phyloP scores from a whole-genome alignment of 2,113 vertebrate genomes.

The Scatophagus argus region DNA sequence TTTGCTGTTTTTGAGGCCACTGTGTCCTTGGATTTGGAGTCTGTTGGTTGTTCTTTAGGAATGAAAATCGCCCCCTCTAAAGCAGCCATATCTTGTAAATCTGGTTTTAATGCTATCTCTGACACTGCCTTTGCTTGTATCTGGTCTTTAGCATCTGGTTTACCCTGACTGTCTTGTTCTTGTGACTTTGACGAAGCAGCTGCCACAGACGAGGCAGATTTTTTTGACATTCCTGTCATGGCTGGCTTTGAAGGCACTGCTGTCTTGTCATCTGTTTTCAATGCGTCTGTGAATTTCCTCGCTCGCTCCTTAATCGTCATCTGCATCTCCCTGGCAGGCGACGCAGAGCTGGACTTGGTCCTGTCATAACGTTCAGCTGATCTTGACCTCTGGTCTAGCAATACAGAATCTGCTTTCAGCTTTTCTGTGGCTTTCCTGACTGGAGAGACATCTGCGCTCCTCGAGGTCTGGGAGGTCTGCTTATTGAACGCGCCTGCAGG shows the following conservation, averaged over 20 bases:
- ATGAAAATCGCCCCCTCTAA: conserved; percentile 1
- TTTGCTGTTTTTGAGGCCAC: conserved; percentile 20
- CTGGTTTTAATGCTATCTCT: conserved; percentile 59
- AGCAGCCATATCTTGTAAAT: conserved; percentile 41
- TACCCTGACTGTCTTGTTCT: conserved; percentile 69
- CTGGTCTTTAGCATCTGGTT: conserved; percentile 59
- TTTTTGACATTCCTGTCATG: conserved; percentile 47
- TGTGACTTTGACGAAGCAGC: conserved; percentile 17
- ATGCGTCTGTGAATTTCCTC: conserved; percentile 49
- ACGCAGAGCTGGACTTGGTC: conserved; percentile 31
- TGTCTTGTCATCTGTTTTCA: background rate
- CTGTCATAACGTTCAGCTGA: conserved; percentile 44
- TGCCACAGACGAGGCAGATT: conserved; percentile 12
- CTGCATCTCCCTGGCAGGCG: conserved; percentile 20
- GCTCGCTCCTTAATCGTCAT: conserved; percentile 67
- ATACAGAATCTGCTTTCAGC: conserved; percentile 25
- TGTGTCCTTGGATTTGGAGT: conserved; percentile 33
- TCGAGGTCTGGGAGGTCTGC: conserved; percentile 23
- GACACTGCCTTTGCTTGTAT: conserved; percentile 14
- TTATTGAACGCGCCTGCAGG: background rate
- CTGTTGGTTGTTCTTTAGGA: conserved; percentile 20
- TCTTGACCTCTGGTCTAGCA: conserved; percentile 56
- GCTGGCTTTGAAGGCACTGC: conserved; percentile 24
- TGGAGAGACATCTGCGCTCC: conserved; percentile 74
- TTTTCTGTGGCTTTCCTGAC: conserved; percentile 35